Conservation (phyloP, 92 coral and sea anemone genomes). For the Phymanthus crucifer region DNA sequence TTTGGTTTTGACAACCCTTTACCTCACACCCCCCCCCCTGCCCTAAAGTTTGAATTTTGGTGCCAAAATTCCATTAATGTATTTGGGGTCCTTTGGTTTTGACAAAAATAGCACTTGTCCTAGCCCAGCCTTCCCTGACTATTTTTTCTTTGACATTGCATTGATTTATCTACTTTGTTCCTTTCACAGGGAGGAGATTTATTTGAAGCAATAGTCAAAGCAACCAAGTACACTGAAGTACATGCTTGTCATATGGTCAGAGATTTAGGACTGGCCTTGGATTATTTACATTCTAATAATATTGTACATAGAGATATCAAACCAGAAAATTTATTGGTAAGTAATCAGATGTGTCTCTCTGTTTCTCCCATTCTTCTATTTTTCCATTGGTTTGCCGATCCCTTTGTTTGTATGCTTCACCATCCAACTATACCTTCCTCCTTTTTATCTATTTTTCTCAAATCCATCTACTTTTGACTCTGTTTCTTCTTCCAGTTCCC, state of each 20-base stretch:
- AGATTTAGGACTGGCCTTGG: constrained; percentile 90
- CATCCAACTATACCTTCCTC: background rate
- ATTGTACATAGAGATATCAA: constrained; percentile 97
- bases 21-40: no score
- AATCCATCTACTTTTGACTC: no score
- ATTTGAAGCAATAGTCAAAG: constrained; percentile 94
- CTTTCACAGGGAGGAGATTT: constrained; percentile 87
- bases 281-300: constrained; percentile 76
- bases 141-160: no score
- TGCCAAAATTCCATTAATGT: no score
- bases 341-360: constrained; percentile 18
- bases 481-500: background rate
- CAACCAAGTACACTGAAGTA: constrained; percentile 92
- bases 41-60: background rate
- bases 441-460: background rate
- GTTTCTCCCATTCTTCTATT: background rate
- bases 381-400: background rate
- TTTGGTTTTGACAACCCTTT: no score
- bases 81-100: no score
- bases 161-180: no score
- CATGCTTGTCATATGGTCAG: constrained; percentile 98
- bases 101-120: no score
- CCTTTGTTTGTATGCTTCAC: background rate
- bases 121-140: no score
- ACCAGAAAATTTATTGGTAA: constrained; percentile 95